phyloP scores from a whole-genome alignment of 2,113 vertebrate genomes.

The Porphyrio hochstetteri region DNA sequence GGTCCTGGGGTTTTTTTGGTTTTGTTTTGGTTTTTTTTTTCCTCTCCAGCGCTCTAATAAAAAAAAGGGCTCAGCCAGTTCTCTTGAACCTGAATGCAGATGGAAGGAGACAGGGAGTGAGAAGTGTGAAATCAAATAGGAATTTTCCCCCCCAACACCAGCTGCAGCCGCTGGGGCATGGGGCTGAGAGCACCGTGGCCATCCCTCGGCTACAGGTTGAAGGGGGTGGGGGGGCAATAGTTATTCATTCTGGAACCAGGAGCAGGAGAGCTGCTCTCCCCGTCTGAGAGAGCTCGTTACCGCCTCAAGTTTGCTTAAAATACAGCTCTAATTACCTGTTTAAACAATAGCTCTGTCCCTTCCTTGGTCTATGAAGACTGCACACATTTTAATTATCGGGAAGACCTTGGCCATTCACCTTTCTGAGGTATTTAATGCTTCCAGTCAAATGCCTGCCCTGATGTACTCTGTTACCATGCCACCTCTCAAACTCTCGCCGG shows the following conservation, averaged over 20 bases:
- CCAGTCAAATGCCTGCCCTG: slow-evolving; percentile 75
- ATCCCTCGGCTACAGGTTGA: accelerated
- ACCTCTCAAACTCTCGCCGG: slow-evolving; percentile 66
- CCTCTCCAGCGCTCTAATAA: not conserved
- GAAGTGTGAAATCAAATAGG: slow-evolving; percentile 47
- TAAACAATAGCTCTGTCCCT: slow-evolving; percentile 62
- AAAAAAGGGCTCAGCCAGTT: slow-evolving; percentile 43
- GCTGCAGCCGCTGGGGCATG: accelerated
- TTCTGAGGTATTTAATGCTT: slow-evolving; percentile 76
- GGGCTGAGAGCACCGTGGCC: not conserved
- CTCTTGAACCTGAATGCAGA: slow-evolving; percentile 18
- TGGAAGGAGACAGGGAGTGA: slow-evolving; percentile 35
- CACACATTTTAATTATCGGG: slow-evolving; percentile 74
- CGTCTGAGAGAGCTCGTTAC: not conserved
- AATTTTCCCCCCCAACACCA: not conserved
- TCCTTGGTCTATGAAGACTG: slow-evolving; percentile 64
- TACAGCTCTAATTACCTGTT: slow-evolving; percentile 62
- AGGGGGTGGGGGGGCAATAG: not conserved
- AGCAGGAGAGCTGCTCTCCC: not conserved
- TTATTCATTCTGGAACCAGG: not conserved
- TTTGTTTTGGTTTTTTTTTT: not conserved
- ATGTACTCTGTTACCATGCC: slow-evolving; percentile 72
- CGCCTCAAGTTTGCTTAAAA: slow-evolving; percentile 9
- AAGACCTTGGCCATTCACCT: slow-evolving; percentile 70
- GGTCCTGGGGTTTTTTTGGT: not conserved